Evolutionary conservation across 2,888 invertebrate species (phyloP), one percentile per base, ranked within the genome.

Genomic region (Myopa tessellatipennis): DNA sequence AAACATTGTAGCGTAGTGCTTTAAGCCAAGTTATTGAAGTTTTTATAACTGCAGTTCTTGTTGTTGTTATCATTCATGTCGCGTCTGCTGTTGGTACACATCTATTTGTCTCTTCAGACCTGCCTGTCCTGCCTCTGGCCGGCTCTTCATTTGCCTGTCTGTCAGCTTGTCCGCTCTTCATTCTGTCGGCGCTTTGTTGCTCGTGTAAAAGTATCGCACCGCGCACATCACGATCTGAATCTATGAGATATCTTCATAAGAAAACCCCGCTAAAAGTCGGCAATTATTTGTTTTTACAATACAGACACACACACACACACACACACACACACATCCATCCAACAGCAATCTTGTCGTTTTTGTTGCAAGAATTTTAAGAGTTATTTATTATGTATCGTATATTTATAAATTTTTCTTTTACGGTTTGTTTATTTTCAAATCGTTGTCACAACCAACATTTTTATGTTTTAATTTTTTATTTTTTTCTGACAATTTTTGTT

Each of bases 181-280:
- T 40, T 65, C 55, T 69, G 69, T 61, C 76, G 76, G 74, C 74
- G 10, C 67, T 73, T 74, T 74, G 61, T 50, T 74, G 61, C 52
- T 50, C 50, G 18, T 50, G 78, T 80, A 79, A 81, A 83, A 81
- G 78, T 77, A 79, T 81, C 79, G 70, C 78, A 71, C 68, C 77
- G 76, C 74, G 65, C 74, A 60, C 78, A 80, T 76, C 79, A 74
- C 80, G 83, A 83, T 83, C 83, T 74, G 65, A 69, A 74, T 45
- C 50, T 73, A 12, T 45, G n/a, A 75, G 81, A 81, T 83, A 85
- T 83, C 85, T 85, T 85, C 81, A 80, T 79, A 82, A 82, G 85
- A 84, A 84, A 82, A 83, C 80, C 80, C 81, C 81, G 80, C 81
- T 82, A 82, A 79, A 82, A 80, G 82, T 82, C 79, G 80, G 83